Evolutionary conservation across 2,113 vertebrate genomes (phyloP), one percentile per base, ranked within the genome.

Genomic region (Vimba vimba): DNA sequence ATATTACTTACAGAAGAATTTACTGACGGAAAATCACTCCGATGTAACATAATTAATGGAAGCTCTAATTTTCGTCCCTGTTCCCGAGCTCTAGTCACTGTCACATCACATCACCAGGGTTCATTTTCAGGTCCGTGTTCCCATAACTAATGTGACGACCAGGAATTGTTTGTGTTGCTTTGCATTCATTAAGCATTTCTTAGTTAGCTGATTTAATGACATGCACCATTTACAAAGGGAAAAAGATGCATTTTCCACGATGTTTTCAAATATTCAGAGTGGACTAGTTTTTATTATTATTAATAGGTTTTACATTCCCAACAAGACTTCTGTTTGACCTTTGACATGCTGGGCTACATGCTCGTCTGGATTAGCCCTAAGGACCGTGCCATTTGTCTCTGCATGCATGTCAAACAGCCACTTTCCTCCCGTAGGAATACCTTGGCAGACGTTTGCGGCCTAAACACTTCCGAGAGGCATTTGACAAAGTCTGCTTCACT

Each of bases 241-340:
- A 74, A 60, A 80, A 85, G 69, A 64, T 19, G 73, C 85, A 79
- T 89, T 88, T 52, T 62, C 59, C 64, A 76, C 82, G 66, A 88
- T 91, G 89, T 88, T 90, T 90, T 90, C 83, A 50, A 23, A 79
- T 68, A 84, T 74, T 82, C 73, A 27, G 71, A 87, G 68, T 86
- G 36, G 19, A 71, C 9, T 39, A 43, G 17, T 21, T 66, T 3
- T 64, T 91, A 68, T 87, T 86, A 85, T 89, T 89, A 89, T 88
- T 88, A 89, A 85, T 90, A 87, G 88, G 78, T 68, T 80, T 89
- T 69, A 60, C 19, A 88, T 90, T 91, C 60, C 62, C 79, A 68
- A 86, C 82, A 78, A 73, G 88, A 88, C 89, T 90, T 88, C 86
- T 91, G 89, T 89, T 84, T 85, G 76, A 68, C 86, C 86, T 57